Evolutionary conservation across 2,888 invertebrate species (phyloP), one percentile per base, ranked within the genome.

Genomic region (Crioceris asparagi): DNA sequence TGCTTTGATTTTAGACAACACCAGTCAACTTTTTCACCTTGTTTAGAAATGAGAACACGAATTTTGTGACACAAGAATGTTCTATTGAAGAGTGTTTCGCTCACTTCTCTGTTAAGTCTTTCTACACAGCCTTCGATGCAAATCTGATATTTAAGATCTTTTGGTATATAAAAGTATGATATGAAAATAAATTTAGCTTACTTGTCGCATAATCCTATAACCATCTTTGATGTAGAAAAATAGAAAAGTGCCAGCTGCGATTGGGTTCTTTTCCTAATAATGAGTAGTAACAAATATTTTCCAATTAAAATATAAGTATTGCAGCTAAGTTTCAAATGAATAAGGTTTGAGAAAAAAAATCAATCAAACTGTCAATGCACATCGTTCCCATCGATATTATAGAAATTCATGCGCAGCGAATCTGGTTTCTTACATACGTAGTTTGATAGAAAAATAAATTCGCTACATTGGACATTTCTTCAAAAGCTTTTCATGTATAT

Each of bases 21-120:
- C 70, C 70, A 71, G 25, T 66, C 60, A 1, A 67, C 59, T 30
- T 51, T 45, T 17, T 54, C 42, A 2, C 66, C 67, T 46, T 70
- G 70, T 23, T 60, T 51, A 43, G 69, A 69, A 29, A 71, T 52
- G 19, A 64, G 56, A 2, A 64, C 49, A 8, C 70, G 59, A 36
- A 72, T 65, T 42, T 49, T 39, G 32, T 62, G 62, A 39, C 53
- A 65, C 6, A 67, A 42, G 11, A 66, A 65, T 35, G 68, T 67
- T n/a, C 48, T 52, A 4, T 69, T 60, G 45, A 66, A 71, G 17
- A 68, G 33, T 23, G 61, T 55, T 30, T 51, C 48, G 42, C 51
- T 59, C 14, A 59, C 56, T 3, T 59, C 50, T 19, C 46, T 45
- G 2, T 54, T 45, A 29, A 70, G 47, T 42, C 57, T 51, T 25